These are phyloP conservation scores for Phylloscopus whistleri DNA, from an alignment of 2,113 vertebrate species.

Conservation along the genomic window DNA sequence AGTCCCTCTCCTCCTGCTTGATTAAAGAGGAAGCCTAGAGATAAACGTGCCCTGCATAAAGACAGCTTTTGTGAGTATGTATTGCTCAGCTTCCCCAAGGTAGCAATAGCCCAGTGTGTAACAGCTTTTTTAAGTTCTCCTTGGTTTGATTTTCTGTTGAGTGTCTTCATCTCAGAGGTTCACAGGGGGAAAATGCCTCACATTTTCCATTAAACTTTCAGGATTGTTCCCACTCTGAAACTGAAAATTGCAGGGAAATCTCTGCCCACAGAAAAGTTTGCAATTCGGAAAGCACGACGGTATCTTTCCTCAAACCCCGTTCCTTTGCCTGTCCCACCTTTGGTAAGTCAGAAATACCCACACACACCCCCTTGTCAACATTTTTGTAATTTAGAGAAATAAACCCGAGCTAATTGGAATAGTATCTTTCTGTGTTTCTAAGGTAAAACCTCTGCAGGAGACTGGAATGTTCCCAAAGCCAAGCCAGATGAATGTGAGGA, in stretches of 20 bases:
- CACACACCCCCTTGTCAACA: not conserved
- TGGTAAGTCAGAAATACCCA: conserved; percentile 79
- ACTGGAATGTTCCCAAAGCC: conserved; percentile 60
- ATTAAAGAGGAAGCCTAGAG: conserved; percentile 21
- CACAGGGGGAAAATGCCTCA: not conserved
- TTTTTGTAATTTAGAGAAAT: not conserved
- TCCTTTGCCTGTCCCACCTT: conserved; percentile 84
- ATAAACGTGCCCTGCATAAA: not conserved
- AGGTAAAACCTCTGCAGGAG: conserved; percentile 58
- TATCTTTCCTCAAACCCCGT: conserved; percentile 85
- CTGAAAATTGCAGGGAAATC: conserved; percentile 99
- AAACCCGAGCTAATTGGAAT: not conserved
- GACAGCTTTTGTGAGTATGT: conserved; percentile 7
- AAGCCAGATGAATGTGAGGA: conserved; percentile 54
- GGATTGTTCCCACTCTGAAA: conserved; percentile 89
- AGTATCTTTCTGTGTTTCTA: conserved; percentile 39
- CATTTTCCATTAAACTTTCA: conserved; percentile 49
- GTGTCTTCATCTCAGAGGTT: not conserved
- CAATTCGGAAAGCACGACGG: conserved; percentile 91
- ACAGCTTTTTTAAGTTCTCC: not conserved
- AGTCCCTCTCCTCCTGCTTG: conserved; percentile 16
- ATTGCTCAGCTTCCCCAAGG: not conserved
- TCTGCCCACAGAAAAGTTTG: conserved; percentile 97
- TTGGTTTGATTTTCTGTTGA: not conserved
- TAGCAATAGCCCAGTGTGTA: not conserved